Conservation (phyloP, 2,888 invertebrate species). For the Euproctis similis region DNA sequence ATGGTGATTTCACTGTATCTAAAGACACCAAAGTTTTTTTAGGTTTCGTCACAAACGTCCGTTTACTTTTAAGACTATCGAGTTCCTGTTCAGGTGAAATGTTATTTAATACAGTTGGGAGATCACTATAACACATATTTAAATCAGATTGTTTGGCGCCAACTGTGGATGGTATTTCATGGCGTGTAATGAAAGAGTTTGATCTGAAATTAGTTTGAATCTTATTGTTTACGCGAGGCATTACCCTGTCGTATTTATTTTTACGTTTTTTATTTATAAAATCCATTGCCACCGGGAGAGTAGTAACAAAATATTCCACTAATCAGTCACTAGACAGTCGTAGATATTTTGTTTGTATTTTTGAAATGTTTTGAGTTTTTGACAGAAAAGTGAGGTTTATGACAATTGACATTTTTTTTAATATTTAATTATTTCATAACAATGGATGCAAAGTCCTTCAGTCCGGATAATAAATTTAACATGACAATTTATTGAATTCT, state of each 20-base stretch:
- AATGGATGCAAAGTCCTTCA: too few species aligned
- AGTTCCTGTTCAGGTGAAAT: conserved; percentile 39
- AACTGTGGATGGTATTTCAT: conserved; percentile 43
- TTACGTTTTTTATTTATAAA: conserved; percentile 17
- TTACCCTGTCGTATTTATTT: conserved; percentile 52
- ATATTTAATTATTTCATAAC: neutral
- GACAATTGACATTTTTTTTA: conserved; percentile 6
- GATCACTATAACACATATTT: conserved; percentile 45
- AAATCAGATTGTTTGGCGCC: conserved; percentile 58
- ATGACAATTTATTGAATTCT: too few species aligned
- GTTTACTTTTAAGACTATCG: conserved; percentile 25
- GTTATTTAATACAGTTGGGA: conserved; percentile 54
- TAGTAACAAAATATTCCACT: conserved; percentile 12
- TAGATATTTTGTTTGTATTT: too few species aligned
- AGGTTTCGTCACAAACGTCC: conserved; percentile 47
- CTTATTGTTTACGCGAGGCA: conserved; percentile 49
- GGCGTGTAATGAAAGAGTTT: conserved; percentile 45
- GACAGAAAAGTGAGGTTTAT: conserved; percentile 5
- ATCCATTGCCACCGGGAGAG: conserved; percentile 25
- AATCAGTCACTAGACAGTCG: too few species aligned
- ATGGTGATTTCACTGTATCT: conserved; percentile 42
- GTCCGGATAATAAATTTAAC: too few species aligned
- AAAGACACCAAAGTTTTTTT: conserved; percentile 53
- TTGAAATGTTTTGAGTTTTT: conserved; percentile 16
- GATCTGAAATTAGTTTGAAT: conserved; percentile 35